Percentiles rank a stretch among this genome's conserved stretches.
Evolutionary conservation across 2,113 vertebrate genomes (phyloP).

Genomic region (Cyprinodon tularosa): DNA sequence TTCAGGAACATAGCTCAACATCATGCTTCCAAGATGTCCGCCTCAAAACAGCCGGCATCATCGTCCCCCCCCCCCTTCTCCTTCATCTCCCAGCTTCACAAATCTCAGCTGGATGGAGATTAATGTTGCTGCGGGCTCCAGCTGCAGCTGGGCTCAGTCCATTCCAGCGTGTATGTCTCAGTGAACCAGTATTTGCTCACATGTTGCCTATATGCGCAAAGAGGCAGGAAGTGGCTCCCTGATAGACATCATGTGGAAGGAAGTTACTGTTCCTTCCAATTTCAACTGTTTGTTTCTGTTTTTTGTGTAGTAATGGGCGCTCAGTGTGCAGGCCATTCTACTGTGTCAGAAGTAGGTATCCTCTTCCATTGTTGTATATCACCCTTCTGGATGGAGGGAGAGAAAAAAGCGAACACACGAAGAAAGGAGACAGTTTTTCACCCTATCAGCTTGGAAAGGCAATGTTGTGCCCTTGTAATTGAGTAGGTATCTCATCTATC

Average conservation of each 20-base stretch:
- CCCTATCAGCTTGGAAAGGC: constrained; percentile 83
- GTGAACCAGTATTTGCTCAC: constrained; percentile 13
- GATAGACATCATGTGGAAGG: neutral
- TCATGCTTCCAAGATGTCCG: constrained; percentile 92
- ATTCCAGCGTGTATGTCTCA: constrained; percentile 22
- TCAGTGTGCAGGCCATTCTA: constrained; percentile 33
- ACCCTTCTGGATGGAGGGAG: constrained; percentile 61
- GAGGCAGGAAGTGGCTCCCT: constrained; percentile 1
- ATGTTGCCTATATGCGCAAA: neutral
- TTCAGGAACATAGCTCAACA: constrained; percentile 94
- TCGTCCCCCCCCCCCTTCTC: constrained; percentile 76
- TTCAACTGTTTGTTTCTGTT: constrained; percentile 35
- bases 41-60: constrained; percentile 80
- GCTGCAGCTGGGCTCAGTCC: constrained; percentile 48
- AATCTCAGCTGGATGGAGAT: constrained; percentile 80
- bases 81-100: constrained; percentile 78
- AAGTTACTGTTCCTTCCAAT: constrained; percentile 19
- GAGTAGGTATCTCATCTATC: constrained; percentile 86
- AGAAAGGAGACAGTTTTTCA: constrained; percentile 79
- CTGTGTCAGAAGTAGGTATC: constrained; percentile 58
- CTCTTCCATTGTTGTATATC: constrained; percentile 71
- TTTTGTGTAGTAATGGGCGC: constrained; percentile 48
- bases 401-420: constrained; percentile 49
- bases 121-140: constrained; percentile 62
- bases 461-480: constrained; percentile 87